A percentile compares a stretch with the other conserved stretches of the same genome.
These are phyloP conservation scores for Sarcoramphus papa DNA, from an alignment of 2,797 vertebrate species.

Conservation along the genomic window DNA sequence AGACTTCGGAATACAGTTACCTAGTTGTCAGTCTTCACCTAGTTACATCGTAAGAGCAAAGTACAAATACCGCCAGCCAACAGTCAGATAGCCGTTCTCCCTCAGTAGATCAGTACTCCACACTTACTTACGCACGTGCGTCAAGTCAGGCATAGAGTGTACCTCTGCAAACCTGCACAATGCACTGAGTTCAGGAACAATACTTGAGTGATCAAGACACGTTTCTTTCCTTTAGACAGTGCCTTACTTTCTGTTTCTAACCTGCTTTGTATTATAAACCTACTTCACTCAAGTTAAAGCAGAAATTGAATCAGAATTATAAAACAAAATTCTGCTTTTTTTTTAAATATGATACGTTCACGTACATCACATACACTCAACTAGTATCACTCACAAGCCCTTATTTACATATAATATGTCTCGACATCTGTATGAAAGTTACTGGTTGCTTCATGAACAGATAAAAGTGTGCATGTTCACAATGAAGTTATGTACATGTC, in stretches of 20 bases:
- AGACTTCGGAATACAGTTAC: background rate
- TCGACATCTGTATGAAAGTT: background rate
- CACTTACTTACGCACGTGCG: fast-evolving
- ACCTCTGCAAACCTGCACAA: background rate
- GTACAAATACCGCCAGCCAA: background rate
- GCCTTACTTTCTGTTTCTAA: background rate
- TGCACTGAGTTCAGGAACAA: background rate
- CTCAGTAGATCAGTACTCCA: background rate
- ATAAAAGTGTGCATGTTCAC: background rate
- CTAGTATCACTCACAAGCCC: background rate
- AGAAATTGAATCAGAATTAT: background rate
- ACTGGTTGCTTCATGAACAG: background rate
- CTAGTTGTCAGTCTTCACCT: background rate
- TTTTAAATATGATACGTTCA: background rate
- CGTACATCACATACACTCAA: background rate
- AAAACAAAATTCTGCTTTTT: background rate
- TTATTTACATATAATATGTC: background rate
- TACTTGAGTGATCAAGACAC: background rate
- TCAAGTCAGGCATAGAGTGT: background rate
- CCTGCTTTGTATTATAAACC: background rate
- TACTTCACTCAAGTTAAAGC: background rate
- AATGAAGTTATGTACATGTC: background rate
- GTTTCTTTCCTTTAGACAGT: background rate
- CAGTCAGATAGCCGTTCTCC: background rate
- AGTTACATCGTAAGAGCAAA: background rate